These are phyloP conservation scores for Agapetus fuscipes DNA, from an alignment of 2,888 invertebrate species.

Conservation along the genomic window DNA sequence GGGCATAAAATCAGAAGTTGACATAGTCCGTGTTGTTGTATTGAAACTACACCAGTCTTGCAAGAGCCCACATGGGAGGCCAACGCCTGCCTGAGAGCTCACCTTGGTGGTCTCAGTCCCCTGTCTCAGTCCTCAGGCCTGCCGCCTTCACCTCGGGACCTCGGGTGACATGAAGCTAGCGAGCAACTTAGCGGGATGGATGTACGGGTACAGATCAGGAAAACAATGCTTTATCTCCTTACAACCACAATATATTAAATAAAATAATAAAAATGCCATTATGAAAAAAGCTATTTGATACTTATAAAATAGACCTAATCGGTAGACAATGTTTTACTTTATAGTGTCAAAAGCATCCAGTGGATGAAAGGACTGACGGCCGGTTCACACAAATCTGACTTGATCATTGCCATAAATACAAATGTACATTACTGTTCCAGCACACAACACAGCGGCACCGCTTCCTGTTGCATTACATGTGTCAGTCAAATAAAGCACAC, in stretches of 20 bases:
- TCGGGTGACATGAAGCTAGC: constrained; percentile 3
- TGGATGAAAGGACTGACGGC: constrained; percentile 37
- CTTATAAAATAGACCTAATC: constrained; percentile 21
- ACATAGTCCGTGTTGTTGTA: constrained; percentile 1
- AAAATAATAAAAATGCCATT: constrained; percentile 52
- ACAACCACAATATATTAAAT: constrained; percentile 64
- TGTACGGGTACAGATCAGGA: constrained; percentile 27
- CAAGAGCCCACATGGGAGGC: not conserved
- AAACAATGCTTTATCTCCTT: constrained; percentile 52
- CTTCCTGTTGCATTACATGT: no score
- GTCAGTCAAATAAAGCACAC: no score
- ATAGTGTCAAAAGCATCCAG: constrained; percentile 31
- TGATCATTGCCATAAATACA: constrained; percentile 9
- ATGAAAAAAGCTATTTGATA: constrained; percentile 37
- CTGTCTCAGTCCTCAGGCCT: not conserved
- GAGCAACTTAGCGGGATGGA: constrained; percentile 3
- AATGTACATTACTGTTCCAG: not conserved
- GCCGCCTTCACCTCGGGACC: not conserved
- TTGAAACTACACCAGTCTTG: constrained; percentile 12
- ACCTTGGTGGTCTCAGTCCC: not conserved
- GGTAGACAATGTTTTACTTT: constrained; percentile 14
- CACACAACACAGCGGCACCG: not conserved
- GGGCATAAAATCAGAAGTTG: constrained; percentile 15
- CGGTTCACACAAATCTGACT: constrained; percentile 4
- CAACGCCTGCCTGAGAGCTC: constrained; percentile 2